Evolutionary conservation across 2,888 invertebrate species (phyloP).

Genomic region (Acrobasis suavella): DNA sequence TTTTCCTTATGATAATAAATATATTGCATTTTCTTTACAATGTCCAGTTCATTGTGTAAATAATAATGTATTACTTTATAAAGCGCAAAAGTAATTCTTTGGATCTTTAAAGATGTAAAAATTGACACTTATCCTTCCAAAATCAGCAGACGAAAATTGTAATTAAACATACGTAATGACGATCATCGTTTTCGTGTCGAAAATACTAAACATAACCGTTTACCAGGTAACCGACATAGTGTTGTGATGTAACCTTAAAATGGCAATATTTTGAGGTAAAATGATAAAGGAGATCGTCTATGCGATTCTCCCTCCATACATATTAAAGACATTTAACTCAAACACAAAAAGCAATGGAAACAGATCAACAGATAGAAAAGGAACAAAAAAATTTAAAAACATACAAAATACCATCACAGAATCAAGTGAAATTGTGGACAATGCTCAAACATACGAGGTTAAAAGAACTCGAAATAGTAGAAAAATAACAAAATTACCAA

Average conservation of each 20-base stretch:
- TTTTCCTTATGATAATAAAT: too few species aligned
- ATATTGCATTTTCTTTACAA: too few species aligned
- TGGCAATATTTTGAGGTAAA: slow-evolving; percentile 65
- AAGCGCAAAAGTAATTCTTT: too few species aligned
- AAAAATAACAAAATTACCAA: slow-evolving; percentile 44
- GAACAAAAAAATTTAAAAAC: slow-evolving; percentile 29
- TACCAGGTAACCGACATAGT: slow-evolving; percentile 40
- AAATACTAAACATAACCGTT: slow-evolving; percentile 28
- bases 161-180: slow-evolving; percentile 23
- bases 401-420: slow-evolving; percentile 41
- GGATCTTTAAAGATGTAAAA: too few species aligned
- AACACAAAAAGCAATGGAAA: slow-evolving; percentile 54
- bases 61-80: too few species aligned
- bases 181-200: slow-evolving; percentile 37
- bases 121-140: too few species aligned
- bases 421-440: slow-evolving; percentile 59
- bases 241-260: slow-evolving; percentile 54
- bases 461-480: slow-evolving; percentile 45
- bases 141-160: not conserved
- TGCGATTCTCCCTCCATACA: slow-evolving; percentile 64
- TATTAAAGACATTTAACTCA: slow-evolving; percentile 48
- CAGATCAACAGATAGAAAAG: slow-evolving; percentile 40
- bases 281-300: slow-evolving; percentile 75
- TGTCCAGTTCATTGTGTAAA: too few species aligned
- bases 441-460: slow-evolving; percentile 73